phyloP scores from a whole-genome alignment of 2,888 invertebrate species.

The Torymus auratus region DNA sequence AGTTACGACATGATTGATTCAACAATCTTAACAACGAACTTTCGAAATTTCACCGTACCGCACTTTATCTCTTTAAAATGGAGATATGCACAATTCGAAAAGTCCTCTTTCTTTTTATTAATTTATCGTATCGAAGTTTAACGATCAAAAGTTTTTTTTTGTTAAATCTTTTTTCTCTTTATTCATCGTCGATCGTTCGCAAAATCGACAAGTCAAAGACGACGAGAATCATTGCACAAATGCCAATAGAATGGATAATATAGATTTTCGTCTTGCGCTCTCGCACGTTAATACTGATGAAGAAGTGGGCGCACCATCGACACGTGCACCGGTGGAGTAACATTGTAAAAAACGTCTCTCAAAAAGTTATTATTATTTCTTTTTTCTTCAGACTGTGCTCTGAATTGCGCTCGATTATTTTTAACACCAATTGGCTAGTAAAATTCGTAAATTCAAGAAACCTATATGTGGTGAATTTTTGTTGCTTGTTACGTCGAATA shows the following conservation, averaged over 20 bases:
- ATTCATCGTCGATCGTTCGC: constrained; percentile 5
- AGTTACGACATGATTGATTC: constrained; percentile 16
- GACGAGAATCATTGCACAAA: constrained; percentile 34
- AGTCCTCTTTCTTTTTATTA: constrained; percentile 19
- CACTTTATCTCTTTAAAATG: constrained; percentile 42
- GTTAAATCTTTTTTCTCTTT: background rate
- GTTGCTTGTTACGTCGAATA: background rate
- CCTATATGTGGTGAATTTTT: background rate
- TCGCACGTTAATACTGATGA: constrained; percentile 49
- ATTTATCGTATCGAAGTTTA: constrained; percentile 3
- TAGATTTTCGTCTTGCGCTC: constrained; percentile 34
- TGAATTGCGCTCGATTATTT: background rate
- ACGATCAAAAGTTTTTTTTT: constrained; percentile 32
- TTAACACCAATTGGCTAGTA: background rate
- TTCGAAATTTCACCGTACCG: constrained; percentile 53
- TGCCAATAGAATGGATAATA: constrained; percentile 29
- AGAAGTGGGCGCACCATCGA: constrained; percentile 28
- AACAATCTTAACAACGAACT: constrained; percentile 48
- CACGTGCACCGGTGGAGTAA: constrained; percentile 27
- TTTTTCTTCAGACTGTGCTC: constrained; percentile 16
- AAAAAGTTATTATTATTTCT: constrained; percentile 11
- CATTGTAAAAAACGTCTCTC: constrained; percentile 50
- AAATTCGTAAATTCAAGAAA: constrained; percentile 48
- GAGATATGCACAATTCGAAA: constrained; percentile 33
- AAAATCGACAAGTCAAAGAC: constrained; percentile 29